Conservation (phyloP, 2,797 vertebrate genomes). For the Lacerta agilis region DNA sequence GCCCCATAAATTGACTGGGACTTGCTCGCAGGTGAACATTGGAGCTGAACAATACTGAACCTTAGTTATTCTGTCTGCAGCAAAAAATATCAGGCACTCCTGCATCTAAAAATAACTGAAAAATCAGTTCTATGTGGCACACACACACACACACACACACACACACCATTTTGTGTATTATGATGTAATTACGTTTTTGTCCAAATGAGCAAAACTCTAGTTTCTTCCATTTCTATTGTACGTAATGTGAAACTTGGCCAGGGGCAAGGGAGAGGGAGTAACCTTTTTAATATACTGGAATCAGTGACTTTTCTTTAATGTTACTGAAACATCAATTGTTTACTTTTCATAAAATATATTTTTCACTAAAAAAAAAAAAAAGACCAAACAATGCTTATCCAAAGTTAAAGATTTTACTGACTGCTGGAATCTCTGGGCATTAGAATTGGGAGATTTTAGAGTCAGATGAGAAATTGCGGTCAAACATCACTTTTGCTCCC, state of each 20-base stretch:
- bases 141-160: too few relatives aligned
- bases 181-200: slow-evolving; percentile 9
- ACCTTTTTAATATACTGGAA: slow-evolving; percentile 1
- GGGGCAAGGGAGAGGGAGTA: not conserved
- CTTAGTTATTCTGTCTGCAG: not conserved
- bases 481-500: not conserved
- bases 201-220: not conserved
- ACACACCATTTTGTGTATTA: not conserved
- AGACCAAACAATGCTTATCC: not conserved
- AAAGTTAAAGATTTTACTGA: not conserved
- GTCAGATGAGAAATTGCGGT: too few relatives aligned
- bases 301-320: slow-evolving; percentile 2
- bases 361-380: not conserved
- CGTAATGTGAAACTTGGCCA: not conserved
- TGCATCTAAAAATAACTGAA: not conserved
- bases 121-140: not conserved
- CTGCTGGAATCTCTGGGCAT: not conserved
- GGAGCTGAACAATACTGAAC: not conserved
- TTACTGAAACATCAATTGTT: not conserved
- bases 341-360: not conserved
- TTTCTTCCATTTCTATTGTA: slow-evolving; percentile 1
- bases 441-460: not conserved
- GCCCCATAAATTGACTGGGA: not conserved
- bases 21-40: not conserved
- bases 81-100: too few relatives aligned